Conservation (phyloP, 2,797 vertebrate species). For the Phrynocephalus forsythii region DNA sequence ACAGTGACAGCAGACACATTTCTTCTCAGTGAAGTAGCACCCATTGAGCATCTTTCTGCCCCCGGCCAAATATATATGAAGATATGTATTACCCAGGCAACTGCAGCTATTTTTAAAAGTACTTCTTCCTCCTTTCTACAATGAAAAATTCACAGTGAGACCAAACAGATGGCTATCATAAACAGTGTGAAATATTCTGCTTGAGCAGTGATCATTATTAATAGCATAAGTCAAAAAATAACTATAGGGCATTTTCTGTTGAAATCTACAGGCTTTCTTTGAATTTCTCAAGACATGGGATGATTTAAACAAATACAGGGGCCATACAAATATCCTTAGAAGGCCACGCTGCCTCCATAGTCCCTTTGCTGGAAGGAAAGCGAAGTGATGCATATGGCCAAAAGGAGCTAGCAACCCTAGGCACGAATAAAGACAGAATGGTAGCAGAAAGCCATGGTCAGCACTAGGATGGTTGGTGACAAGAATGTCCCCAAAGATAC, state of each 20-base stretch:
- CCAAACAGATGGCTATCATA: slow-evolving; percentile 29
- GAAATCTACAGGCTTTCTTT: neutral
- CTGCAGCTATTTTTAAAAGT: neutral
- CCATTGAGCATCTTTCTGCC: neutral
- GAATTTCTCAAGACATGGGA: neutral
- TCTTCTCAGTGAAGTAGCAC: neutral
- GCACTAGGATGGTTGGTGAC: neutral
- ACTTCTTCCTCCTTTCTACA: neutral
- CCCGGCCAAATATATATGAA: too few relatives aligned
- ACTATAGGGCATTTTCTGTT: neutral
- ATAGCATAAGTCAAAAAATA: neutral
- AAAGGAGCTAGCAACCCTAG: too few relatives aligned
- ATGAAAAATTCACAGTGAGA: neutral
- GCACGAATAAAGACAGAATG: neutral
- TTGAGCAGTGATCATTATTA: neutral
- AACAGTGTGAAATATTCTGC: neutral
- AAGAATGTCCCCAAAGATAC: neutral
- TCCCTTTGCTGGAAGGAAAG: neutral
- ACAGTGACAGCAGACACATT: neutral
- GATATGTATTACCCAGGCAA: slow-evolving; percentile 20
- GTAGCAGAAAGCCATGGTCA: neutral
- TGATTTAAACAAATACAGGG: neutral
- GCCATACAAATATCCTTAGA: too few relatives aligned
- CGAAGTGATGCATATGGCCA: neutral
- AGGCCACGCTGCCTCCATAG: too few relatives aligned